Percentiles rank a stretch among this genome's conserved stretches.
These are phyloP conservation scores for Oryzias woworae DNA, from an alignment of 2,113 vertebrate genomes.

Conservation along the genomic window DNA sequence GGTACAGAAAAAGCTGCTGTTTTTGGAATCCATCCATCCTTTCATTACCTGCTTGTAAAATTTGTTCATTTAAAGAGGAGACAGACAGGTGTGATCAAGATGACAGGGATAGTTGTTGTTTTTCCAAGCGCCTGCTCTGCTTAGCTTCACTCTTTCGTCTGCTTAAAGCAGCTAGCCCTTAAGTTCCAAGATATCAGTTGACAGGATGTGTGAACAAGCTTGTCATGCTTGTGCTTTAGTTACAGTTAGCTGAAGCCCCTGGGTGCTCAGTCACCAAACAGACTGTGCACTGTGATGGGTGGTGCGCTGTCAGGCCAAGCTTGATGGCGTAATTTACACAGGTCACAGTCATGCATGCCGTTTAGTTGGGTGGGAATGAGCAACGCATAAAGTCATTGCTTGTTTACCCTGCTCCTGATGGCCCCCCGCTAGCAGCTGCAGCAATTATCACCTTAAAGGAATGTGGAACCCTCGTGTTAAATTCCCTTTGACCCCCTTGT, in stretches of 20 bases:
- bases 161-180: slow-evolving; percentile 38
- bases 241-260: slow-evolving; percentile 61
- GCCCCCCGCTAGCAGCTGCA: slow-evolving; percentile 78
- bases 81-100: slow-evolving; percentile 50
- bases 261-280: slow-evolving; percentile 55
- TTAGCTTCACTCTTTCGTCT: slow-evolving; percentile 9
- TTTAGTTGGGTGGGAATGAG: slow-evolving; percentile 37
- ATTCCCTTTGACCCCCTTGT: slow-evolving; percentile 81
- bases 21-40: slow-evolving; percentile 38
- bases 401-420: slow-evolving; percentile 77
- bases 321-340: slow-evolving; percentile 69
- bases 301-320: slow-evolving; percentile 54
- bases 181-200: slow-evolving; percentile 38
- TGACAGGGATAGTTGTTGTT: slow-evolving; percentile 11
- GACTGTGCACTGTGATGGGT: slow-evolving; percentile 29
- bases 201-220: slow-evolving; percentile 56
- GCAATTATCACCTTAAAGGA: slow-evolving; percentile 86
- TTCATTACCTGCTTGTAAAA: slow-evolving; percentile 28
- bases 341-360: slow-evolving; percentile 52
- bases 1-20: neutral
- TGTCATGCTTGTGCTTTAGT: slow-evolving; percentile 45
- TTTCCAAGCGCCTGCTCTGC: neutral
- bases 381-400: slow-evolving; percentile 46
- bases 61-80: slow-evolving; percentile 25
- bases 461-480: slow-evolving; percentile 80